Percentiles rank a stretch among this genome's conserved stretches.
Conservation (phyloP, 2,797 vertebrate genomes). For the Sebastes vulpes region DNA sequence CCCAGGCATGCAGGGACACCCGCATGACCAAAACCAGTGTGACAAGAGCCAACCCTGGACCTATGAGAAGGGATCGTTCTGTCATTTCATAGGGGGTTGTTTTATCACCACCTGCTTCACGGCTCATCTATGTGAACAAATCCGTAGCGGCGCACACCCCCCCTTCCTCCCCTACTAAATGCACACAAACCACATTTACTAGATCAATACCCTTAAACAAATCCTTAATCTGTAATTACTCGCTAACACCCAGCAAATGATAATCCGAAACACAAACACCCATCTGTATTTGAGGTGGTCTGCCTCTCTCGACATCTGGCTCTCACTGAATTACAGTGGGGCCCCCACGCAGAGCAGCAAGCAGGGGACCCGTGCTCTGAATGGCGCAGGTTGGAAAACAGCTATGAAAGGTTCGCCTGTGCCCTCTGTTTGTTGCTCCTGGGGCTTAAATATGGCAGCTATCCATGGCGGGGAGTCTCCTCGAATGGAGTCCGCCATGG, state of each 20-base stretch:
- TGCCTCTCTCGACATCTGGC: constrained; percentile 62
- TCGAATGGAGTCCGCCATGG: constrained; percentile 52
- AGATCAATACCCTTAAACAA: constrained; percentile 45
- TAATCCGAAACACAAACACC: constrained; percentile 44
- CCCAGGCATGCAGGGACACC: not conserved
- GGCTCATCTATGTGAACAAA: constrained; percentile 16
- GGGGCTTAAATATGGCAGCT: constrained; percentile 56
- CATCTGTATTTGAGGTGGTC: constrained; percentile 53
- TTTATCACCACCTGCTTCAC: constrained; percentile 35
- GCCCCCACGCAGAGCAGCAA: constrained; percentile 33
- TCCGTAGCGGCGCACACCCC: not conserved
- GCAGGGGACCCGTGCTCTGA: constrained; percentile 30
- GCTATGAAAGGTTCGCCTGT: constrained; percentile 22
- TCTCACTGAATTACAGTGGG: constrained; percentile 40
- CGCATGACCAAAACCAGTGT: constrained; percentile 24
- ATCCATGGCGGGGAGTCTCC: constrained; percentile 45
- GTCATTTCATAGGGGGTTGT: constrained; percentile 6
- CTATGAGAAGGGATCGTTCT: constrained; percentile 10
- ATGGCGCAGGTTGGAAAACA: constrained; percentile 45
- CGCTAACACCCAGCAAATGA: constrained; percentile 15
- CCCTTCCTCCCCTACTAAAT: not conserved
- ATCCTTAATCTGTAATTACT: constrained; percentile 49
- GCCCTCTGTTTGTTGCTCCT: constrained; percentile 35
- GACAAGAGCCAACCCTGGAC: constrained; percentile 19
- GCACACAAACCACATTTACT: constrained; percentile 2